Evolutionary conservation across 2,888 invertebrate species (phyloP).

Genomic region (Drosophila peninsularis): DNA sequence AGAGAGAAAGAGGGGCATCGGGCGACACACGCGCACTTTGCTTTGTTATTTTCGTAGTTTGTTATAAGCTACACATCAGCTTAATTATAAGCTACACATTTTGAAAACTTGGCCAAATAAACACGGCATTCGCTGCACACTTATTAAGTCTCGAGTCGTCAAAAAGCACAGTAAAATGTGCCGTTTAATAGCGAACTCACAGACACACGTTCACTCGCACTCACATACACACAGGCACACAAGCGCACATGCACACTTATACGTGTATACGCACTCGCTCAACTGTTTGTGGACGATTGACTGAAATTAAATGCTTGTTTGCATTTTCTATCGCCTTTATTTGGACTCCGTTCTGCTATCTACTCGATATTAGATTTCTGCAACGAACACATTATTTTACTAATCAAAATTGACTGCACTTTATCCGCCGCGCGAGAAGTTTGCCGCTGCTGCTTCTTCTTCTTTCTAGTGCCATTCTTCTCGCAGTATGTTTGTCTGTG

Average conservation of each 20-base stretch:
- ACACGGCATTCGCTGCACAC: slow-evolving; percentile 36
- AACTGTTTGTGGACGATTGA: slow-evolving; percentile 42
- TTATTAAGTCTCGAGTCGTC: slow-evolving; percentile 22
- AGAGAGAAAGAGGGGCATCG: slow-evolving; percentile 9
- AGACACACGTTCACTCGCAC: slow-evolving; percentile 9
- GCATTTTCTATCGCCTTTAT: slow-evolving; percentile 7
- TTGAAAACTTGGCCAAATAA: slow-evolving; percentile 32
- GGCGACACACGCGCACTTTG: slow-evolving; percentile 43
- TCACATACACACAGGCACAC: slow-evolving; percentile 15
- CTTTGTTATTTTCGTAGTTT: slow-evolving; percentile 45
- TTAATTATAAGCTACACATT: slow-evolving; percentile 25
- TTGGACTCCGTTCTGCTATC: background rate
- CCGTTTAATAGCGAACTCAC: slow-evolving; percentile 54
- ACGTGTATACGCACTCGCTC: slow-evolving; percentile 41
- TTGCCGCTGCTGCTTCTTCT: slow-evolving; percentile 70
- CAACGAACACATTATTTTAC: slow-evolving; percentile 21
- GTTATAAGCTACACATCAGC: slow-evolving; percentile 15
- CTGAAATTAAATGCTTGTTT: slow-evolving; percentile 37
- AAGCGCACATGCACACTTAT: slow-evolving; percentile 9
- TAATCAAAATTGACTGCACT: slow-evolving; percentile 43
- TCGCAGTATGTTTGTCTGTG: slow-evolving; percentile 55
- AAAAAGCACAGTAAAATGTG: slow-evolving; percentile 54
- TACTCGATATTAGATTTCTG: slow-evolving; percentile 5
- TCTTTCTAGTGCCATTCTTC: slow-evolving; percentile 58
- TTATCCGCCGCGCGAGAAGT: slow-evolving; percentile 66